phyloP scores from a whole-genome alignment of 1,140 invertebrate species.

The Schlechtendalia chinensis region DNA sequence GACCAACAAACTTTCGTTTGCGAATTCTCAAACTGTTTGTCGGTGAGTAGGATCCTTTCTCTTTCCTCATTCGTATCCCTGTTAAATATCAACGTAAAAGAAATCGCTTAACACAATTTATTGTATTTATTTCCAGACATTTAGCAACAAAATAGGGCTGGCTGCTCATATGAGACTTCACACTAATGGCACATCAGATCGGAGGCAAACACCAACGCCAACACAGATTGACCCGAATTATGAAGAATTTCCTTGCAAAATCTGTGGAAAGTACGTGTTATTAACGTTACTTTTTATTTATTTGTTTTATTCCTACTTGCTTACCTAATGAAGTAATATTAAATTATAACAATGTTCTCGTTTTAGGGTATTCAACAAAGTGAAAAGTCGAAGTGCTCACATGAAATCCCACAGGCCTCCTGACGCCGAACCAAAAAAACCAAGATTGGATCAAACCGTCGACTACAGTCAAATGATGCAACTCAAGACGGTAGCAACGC shows the following conservation, averaged over 20 bases:
- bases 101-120: constrained; percentile 51
- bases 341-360: constrained; percentile 54
- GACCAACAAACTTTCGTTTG: constrained; percentile 62
- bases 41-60: constrained; percentile 60
- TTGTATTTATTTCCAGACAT: constrained; percentile 64
- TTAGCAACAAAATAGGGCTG: constrained; percentile 75
- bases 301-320: not conserved
- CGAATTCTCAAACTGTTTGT: constrained; percentile 67
- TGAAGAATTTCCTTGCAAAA: constrained; percentile 83
- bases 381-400: constrained; percentile 95
- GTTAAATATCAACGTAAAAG: constrained; percentile 17
- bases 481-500: constrained; percentile 41
- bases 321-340: not conserved
- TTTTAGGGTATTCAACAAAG: constrained; percentile 93
- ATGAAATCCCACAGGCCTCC: constrained; percentile 94
- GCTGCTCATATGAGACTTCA: constrained; percentile 74
- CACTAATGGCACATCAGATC: constrained; percentile 58
- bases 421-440: constrained; percentile 63
- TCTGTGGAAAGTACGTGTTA: constrained; percentile 93
- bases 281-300: not conserved
- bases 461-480: constrained; percentile 44
- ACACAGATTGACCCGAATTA: constrained; percentile 57
- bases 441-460: constrained; percentile 53
- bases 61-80: constrained; percentile 19
- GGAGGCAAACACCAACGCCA: constrained; percentile 61